Conservation (phyloP, 2,113 vertebrate species). For the Rostratula benghalensis region DNA sequence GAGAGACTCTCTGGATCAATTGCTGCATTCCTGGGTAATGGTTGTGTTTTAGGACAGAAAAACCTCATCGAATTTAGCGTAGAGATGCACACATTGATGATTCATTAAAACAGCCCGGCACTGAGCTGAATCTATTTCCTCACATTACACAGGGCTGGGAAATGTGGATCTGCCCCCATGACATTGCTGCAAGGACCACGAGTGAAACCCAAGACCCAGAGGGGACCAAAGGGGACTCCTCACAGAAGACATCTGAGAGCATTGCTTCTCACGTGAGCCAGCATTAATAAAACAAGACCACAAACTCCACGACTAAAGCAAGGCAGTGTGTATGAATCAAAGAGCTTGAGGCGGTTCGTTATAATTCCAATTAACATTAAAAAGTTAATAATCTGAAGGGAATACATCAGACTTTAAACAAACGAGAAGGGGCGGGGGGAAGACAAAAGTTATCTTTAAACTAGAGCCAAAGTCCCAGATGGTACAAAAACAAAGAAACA, state of each 20-base stretch:
- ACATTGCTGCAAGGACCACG: constrained; percentile 9
- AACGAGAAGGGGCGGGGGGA: not conserved
- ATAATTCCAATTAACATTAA: not conserved
- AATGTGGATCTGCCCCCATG: not conserved
- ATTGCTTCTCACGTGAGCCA: not conserved
- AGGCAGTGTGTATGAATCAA: not conserved
- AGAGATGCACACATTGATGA: not conserved
- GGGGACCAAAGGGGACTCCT: not conserved
- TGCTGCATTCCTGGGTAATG: not conserved
- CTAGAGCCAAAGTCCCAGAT: not conserved
- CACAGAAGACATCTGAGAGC: not conserved
- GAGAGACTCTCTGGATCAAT: not conserved
- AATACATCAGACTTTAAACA: not conserved
- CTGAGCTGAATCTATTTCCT: not conserved
- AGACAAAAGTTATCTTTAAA: not conserved
- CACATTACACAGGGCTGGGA: not conserved
- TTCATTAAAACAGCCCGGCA: not conserved
- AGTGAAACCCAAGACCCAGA: not conserved
- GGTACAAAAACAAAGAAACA: not conserved
- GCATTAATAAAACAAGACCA: not conserved
- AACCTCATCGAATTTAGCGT: not conserved
- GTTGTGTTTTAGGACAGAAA: not conserved
- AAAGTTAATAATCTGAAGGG: not conserved
- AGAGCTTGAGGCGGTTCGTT: not conserved
- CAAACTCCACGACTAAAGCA: not conserved